phyloP scores from a whole-genome alignment of 2,888 invertebrate species.

The Clanis bilineata region DNA sequence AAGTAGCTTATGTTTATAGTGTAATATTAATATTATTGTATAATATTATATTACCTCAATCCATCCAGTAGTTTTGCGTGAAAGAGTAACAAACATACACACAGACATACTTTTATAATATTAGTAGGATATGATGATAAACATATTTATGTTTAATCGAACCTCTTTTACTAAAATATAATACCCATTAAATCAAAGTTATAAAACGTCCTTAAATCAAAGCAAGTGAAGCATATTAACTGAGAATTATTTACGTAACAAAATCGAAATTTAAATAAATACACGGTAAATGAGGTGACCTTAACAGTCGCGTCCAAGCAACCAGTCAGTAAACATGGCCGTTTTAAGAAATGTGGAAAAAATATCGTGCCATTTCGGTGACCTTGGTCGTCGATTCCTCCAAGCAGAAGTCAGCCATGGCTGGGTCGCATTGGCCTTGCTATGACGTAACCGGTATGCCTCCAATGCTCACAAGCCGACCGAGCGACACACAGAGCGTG shows the following conservation, averaged over 20 bases:
- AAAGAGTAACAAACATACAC: too few species aligned
- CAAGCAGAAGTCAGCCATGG: constrained; percentile 27
- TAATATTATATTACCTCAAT: too few species aligned
- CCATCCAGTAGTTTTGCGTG: too few species aligned
- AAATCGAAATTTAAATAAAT: background rate
- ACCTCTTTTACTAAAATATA: too few species aligned
- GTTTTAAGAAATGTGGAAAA: constrained; percentile 26
- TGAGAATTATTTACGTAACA: background rate
- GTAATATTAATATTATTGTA: too few species aligned
- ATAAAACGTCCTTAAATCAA: too few species aligned
- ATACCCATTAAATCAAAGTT: too few species aligned
- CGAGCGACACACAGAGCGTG: constrained; percentile 53
- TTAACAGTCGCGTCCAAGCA: constrained; percentile 1
- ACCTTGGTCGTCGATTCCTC: constrained; percentile 45
- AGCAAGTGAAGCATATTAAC: too few species aligned
- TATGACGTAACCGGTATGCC: constrained; percentile 66
- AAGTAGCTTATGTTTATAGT: too few species aligned
- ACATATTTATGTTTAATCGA: too few species aligned
- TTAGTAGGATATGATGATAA: too few species aligned
- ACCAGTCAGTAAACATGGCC: background rate
- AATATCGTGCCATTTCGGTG: constrained; percentile 43
- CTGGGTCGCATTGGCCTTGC: constrained; percentile 48
- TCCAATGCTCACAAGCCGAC: constrained; percentile 52
- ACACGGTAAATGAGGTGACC: background rate
- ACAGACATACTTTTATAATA: too few species aligned